Percentiles rank a stretch among this genome's conserved stretches.
phyloP scores from a whole-genome alignment of 2,113 vertebrate species.

The Raja brachyura region DNA sequence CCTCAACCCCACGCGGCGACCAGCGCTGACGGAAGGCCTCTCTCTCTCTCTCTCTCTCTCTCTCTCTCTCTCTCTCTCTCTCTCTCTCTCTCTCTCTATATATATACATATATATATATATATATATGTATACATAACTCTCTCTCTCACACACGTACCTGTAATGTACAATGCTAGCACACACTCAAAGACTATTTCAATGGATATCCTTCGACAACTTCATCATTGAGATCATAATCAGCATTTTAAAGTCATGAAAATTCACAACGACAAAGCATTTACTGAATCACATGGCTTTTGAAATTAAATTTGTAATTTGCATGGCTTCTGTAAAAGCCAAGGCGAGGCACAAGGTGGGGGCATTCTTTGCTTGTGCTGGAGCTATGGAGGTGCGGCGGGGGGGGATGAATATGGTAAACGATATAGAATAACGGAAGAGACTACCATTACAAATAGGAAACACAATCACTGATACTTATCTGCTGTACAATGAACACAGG shows the following conservation, averaged over 20 bases:
- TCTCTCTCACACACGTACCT: no score
- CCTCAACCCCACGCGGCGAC: no score
- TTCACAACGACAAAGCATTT: not conserved
- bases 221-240: not conserved
- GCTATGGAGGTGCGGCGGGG: not conserved
- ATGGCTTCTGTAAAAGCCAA: not conserved
- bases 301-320: not conserved
- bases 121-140: no score
- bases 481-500: not conserved
- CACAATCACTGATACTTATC: not conserved
- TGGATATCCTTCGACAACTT: not conserved
- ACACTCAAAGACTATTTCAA: not conserved
- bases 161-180: not conserved
- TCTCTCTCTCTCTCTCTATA: no score
- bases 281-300: not conserved
- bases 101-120: no score
- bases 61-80: no score
- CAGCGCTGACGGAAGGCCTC: no score
- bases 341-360: not conserved
- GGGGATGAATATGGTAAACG: not conserved
- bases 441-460: not conserved
- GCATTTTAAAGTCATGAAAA: not conserved
- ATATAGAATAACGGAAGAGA: not conserved
- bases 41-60: no score
- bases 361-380: not conserved